phyloP scores from a whole-genome alignment of 2,113 vertebrate species.

The Dasypus novemcinctus region DNA sequence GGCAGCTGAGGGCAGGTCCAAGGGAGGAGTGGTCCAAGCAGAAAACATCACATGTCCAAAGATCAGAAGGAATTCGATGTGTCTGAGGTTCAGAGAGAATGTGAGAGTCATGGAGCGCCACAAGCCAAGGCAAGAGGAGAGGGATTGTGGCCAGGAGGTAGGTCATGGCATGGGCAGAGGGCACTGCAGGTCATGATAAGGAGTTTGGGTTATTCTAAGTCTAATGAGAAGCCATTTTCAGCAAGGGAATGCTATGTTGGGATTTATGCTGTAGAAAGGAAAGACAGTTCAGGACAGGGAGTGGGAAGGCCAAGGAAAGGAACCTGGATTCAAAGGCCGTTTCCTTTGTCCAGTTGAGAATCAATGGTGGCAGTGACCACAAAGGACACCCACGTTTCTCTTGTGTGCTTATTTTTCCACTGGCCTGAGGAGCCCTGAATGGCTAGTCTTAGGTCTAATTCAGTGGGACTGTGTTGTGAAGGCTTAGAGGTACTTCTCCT shows the following conservation, averaged over 20 bases:
- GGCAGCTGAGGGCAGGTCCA: no score
- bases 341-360: not conserved
- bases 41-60: not conserved
- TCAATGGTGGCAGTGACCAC: not conserved
- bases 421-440: not conserved
- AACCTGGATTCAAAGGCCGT: not conserved
- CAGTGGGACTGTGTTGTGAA: not conserved
- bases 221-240: not conserved
- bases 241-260: fast-evolving
- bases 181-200: not conserved
- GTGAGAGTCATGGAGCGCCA: not conserved
- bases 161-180: not conserved
- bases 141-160: fast-evolving
- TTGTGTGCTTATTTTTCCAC: not conserved
- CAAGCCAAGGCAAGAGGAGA: not conserved
- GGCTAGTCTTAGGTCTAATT: not conserved
- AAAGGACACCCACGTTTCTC: not conserved
- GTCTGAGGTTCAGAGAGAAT: not conserved
- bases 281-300: not conserved
- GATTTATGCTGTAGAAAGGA: not conserved
- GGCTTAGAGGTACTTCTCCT: not conserved
- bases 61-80: not conserved
- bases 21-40: not conserved
- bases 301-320: not conserved
- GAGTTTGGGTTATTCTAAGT: not conserved